Conservation (phyloP, 2,797 vertebrate genomes). For the Parauchenoglanis punctatus region DNA sequence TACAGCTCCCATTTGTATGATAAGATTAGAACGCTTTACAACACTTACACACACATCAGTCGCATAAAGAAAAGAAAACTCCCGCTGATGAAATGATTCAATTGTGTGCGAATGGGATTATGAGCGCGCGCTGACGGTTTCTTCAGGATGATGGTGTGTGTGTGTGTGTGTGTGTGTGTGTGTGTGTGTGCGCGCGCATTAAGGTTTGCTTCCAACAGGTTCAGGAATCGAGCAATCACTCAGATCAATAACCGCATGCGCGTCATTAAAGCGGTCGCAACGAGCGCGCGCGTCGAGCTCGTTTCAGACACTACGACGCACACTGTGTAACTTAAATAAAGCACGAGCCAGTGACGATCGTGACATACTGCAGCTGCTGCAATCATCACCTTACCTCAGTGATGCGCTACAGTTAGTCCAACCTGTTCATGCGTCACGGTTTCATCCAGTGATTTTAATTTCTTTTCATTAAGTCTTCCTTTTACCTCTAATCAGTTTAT, state of each 20-base stretch:
- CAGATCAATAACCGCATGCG: not conserved
- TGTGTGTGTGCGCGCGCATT: not conserved
- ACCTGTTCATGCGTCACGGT: not conserved
- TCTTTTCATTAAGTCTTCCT: too few relatives aligned
- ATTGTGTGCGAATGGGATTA: not conserved
- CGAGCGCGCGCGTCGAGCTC: not conserved
- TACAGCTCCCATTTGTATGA: not conserved
- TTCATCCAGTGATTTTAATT: not conserved
- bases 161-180: not conserved
- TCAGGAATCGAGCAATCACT: not conserved
- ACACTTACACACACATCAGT: not conserved
- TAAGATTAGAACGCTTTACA: not conserved
- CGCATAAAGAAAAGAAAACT: not conserved
- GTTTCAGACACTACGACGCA: not conserved
- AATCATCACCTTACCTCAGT: not conserved
- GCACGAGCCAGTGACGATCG: not conserved
- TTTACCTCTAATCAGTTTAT: not conserved
- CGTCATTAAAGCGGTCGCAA: not conserved
- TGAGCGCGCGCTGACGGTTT: not conserved
- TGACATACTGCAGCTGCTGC: not conserved
- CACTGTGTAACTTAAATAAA: not conserved
- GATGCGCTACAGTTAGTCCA: not conserved
- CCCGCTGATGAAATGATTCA: not conserved
- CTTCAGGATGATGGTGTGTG: not conserved
- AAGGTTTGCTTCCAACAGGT: constrained; percentile 5